A percentile compares a stretch with the other conserved stretches of the same genome.
These are phyloP conservation scores for Spisula solida DNA, from an alignment of 2,888 invertebrate genomes.

Conservation along the genomic window DNA sequence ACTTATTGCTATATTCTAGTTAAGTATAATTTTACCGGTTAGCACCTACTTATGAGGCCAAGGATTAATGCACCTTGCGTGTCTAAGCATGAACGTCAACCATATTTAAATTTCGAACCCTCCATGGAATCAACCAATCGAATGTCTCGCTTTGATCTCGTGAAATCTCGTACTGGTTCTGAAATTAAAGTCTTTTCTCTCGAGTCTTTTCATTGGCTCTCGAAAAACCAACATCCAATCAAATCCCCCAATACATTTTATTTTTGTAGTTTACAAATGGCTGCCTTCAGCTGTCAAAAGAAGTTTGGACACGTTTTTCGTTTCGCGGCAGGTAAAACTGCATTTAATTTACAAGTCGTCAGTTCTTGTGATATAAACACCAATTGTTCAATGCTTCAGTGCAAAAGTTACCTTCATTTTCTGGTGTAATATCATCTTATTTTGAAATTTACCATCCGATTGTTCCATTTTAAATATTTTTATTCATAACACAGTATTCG, in stretches of 20 bases:
- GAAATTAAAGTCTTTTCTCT: constrained; percentile 35
- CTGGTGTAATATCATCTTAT: not conserved
- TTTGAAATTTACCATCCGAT: not conserved
- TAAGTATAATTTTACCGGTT: not conserved
- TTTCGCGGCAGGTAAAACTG: constrained; percentile 48
- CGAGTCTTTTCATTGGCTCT: constrained; percentile 62
- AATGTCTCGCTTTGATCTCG: constrained; percentile 59
- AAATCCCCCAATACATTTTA: constrained; percentile 45
- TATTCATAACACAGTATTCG: not conserved
- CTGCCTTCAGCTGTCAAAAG: constrained; percentile 58
- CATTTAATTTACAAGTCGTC: not conserved
- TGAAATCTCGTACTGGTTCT: constrained; percentile 40
- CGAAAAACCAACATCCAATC: constrained; percentile 59
- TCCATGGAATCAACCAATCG: constrained; percentile 72
- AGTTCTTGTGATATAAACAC: not conserved
- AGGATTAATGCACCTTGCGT: constrained; percentile 49
- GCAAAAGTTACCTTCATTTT: constrained; percentile 17
- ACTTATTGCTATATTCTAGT: not conserved
- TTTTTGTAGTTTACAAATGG: constrained; percentile 70
- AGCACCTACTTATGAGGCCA: not conserved
- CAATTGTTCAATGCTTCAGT: not conserved
- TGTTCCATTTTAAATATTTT: constrained; percentile 11
- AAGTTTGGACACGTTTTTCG: constrained; percentile 69
- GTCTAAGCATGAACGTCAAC: constrained; percentile 74
- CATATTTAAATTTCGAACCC: constrained; percentile 81